Evolutionary conservation across 2,888 invertebrate genomes (phyloP).

Genomic region (Clanis bilineata): DNA sequence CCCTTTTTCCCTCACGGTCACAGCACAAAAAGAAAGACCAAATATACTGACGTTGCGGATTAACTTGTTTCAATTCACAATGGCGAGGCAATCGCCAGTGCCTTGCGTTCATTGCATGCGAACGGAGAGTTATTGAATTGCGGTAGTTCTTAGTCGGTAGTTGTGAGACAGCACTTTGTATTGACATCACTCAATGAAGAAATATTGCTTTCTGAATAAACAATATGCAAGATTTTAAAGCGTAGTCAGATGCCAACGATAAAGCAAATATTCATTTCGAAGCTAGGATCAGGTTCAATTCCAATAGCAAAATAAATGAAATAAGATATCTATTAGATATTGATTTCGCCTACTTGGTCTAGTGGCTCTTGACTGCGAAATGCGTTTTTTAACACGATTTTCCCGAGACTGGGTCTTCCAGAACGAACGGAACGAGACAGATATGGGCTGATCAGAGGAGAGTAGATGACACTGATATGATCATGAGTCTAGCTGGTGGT

Average conservation of each 20-base stretch:
- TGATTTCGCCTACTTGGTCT: no score
- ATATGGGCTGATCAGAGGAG: no score
- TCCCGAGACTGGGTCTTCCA: no score
- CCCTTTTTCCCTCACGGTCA: background rate
- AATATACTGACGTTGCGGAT: background rate
- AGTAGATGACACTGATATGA: no score
- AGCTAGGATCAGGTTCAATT: no score
- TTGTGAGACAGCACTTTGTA: constrained; percentile 51
- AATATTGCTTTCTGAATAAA: constrained; percentile 53
- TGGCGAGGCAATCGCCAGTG: constrained; percentile 27
- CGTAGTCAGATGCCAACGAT: background rate
- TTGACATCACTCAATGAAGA: constrained; percentile 34
- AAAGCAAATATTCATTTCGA: background rate
- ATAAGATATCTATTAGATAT: no score
- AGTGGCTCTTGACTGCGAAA: no score
- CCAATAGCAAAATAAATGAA: no score
- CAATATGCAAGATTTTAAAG: background rate
- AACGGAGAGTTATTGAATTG: constrained; percentile 64
- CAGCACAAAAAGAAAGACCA: background rate
- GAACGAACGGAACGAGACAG: no score
- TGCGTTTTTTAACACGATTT: no score
- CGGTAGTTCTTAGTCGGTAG: constrained; percentile 55
- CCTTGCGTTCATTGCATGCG: constrained; percentile 46
- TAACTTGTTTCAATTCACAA: background rate
- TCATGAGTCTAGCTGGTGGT: no score